A percentile compares a stretch with the other conserved stretches of the same genome.
These are phyloP conservation scores for Adoxophyes honmai DNA, from an alignment of 1,140 invertebrate genomes.

Conservation along the genomic window DNA sequence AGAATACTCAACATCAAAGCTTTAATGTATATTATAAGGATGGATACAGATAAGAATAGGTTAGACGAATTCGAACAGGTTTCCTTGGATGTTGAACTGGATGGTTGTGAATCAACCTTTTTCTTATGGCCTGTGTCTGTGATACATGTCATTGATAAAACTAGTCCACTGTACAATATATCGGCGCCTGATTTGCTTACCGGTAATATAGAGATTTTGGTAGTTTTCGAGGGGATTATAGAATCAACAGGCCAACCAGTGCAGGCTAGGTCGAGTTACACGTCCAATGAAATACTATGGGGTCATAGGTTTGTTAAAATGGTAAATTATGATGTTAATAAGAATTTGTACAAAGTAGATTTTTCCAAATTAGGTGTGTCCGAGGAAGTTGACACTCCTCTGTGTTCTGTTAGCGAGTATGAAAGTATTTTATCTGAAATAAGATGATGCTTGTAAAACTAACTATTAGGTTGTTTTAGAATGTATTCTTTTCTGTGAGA, in stretches of 20 bases:
- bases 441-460: constrained; percentile 19
- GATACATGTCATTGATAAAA: constrained; percentile 84
- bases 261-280: constrained; percentile 81
- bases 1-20: constrained; percentile 93
- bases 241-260: constrained; percentile 83
- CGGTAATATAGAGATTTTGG: constrained; percentile 85
- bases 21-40: constrained; percentile 87
- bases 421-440: constrained; percentile 28
- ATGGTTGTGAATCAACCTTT: constrained; percentile 86
- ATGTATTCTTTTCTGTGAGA: too few relatives aligned
- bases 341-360: constrained; percentile 90
- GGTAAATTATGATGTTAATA: constrained; percentile 87
- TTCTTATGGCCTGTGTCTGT: constrained; percentile 93
- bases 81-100: constrained; percentile 84
- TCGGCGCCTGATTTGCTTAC: constrained; percentile 88
- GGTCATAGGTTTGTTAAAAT: constrained; percentile 83
- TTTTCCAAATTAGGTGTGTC: constrained; percentile 90
- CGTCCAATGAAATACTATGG: constrained; percentile 85
- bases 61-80: constrained; percentile 81
- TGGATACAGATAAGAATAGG: constrained; percentile 85
- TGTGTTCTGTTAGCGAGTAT: constrained; percentile 87
- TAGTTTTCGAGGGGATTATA: constrained; percentile 86
- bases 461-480: too few relatives aligned
- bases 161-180: constrained; percentile 87
- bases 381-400: constrained; percentile 88